Base-by-base conservation (phyloP, 2,113 vertebrate species). In the Passer montanus region DNA sequence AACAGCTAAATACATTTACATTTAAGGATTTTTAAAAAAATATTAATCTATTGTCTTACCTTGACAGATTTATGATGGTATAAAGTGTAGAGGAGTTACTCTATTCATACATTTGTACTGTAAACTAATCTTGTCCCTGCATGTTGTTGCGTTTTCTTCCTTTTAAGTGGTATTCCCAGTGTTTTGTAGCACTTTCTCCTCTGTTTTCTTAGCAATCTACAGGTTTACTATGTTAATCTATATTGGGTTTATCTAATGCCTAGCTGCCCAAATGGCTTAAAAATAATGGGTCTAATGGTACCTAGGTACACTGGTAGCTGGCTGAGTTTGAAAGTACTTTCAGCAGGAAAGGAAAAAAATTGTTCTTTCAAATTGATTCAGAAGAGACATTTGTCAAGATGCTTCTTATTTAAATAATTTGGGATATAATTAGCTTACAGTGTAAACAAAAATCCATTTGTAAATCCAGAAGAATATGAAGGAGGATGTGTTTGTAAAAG, bases 111-210 rank as follows among this genome's bases (percentile, higher is more conserved):
- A 78, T 96, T 97, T 93, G 84, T 77, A 55, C 74, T 73, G 79
- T 66, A 87, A 91, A 90, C 87, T 89, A 50, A 87, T 95, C 95
- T 76, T 96, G 95, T 78, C 92, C 83, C 92, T 96, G 90, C 95
- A 94, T 31, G 95, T 95, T 94, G 79, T 90, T 96, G 73, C 92
- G 91, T 96, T 97, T 93, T 85, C 80, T 79, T 78, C 67, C 60
- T 89, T 96, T 92, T 80, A 94, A 96, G 79, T 83, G 77, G 80
- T 52, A 58, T 76, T 92, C 77, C 13, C 60, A 47, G 70, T 86
- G 77, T 95, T 91, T 70, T 53, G 2, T 68, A 87, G 90, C 73
- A 84, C 84, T 96, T 95, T 75, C 43, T 95, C 91, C 83, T 85
- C 68, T 94, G 82, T 95, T 97, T 97, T 96, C 82, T 93, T 96